Conservation (phyloP, 2,113 vertebrate genomes). For the Nothobranchius furzeri region DNA sequence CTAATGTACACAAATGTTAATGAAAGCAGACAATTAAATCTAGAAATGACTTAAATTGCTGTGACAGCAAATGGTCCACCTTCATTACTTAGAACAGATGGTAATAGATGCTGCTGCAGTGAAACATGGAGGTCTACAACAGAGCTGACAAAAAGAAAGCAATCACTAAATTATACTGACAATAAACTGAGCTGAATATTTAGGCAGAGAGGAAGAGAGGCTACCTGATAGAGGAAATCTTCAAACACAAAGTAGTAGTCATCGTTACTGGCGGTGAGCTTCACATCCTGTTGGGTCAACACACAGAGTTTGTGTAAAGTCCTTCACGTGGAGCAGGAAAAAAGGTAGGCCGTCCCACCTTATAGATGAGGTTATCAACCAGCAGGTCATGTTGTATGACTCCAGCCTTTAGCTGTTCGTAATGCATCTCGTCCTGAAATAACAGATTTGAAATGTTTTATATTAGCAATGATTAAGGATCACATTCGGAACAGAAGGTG, state of each 20-base stretch:
- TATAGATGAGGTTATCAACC: constrained; percentile 97
- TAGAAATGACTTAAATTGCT: not conserved
- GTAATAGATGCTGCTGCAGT: not conserved
- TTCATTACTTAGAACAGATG: not conserved
- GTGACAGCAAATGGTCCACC: not conserved
- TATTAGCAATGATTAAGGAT: not conserved
- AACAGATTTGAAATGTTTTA: not conserved
- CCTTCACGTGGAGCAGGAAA: not conserved
- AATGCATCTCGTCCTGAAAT: constrained; percentile 90
- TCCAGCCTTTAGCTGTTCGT: constrained; percentile 94
- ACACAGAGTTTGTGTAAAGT: not conserved
- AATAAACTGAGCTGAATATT: not conserved
- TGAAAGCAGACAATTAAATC: no score
- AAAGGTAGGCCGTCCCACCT: constrained; percentile 76
- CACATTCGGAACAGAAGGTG: no score
- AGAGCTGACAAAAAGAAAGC: not conserved
- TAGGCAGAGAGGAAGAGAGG: not conserved
- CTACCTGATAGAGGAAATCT: constrained; percentile 97
- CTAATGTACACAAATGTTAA: not conserved
- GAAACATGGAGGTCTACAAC: not conserved
- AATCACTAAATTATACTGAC: not conserved
- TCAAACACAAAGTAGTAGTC: constrained; percentile 99
- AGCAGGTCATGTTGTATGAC: constrained; percentile 94
- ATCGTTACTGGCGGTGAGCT: constrained; percentile 97
- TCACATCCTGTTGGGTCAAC: constrained; percentile 86